A percentile compares a stretch with the other conserved stretches of the same genome.
Conservation (phyloP, 2,888 invertebrate species). For the Heterodera filipjevi region DNA sequence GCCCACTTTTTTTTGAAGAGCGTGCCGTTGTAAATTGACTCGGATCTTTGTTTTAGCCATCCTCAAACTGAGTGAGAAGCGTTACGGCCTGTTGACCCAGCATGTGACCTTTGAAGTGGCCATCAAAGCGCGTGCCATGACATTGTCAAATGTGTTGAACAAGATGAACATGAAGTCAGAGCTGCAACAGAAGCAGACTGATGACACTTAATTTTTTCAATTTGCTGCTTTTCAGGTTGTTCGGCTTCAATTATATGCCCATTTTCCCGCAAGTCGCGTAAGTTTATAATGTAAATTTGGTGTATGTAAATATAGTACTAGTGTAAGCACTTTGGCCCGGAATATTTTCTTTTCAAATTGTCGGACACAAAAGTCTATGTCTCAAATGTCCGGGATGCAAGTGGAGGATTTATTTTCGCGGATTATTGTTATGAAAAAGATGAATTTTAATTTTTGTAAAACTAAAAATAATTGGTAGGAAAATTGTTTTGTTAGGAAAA, state of each 20-base stretch:
- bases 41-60: constrained; percentile 15
- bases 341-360: no score
- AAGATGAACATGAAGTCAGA: constrained; percentile 45
- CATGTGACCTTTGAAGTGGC: constrained; percentile 28
- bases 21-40: not conserved
- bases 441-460: no score
- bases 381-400: no score
- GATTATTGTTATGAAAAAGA: no score
- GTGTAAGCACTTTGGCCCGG: no score
- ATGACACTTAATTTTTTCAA: not conserved
- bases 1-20: not conserved
- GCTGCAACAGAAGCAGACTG: not conserved
- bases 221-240: not conserved
- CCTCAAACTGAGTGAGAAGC: constrained; percentile 29
- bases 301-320: no score
- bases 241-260: constrained; percentile 44
- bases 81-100: constrained; percentile 30
- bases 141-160: constrained; percentile 37
- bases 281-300: no score
- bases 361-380: no score
- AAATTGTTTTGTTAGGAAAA: no score
- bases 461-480: no score
- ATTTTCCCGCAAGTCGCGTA: constrained; percentile 30
- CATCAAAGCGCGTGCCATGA: constrained; percentile 24
- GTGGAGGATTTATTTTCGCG: no score